Base-by-base conservation (phyloP, 2,888 invertebrate species). In the Polyommatus iphigenia region DNA sequence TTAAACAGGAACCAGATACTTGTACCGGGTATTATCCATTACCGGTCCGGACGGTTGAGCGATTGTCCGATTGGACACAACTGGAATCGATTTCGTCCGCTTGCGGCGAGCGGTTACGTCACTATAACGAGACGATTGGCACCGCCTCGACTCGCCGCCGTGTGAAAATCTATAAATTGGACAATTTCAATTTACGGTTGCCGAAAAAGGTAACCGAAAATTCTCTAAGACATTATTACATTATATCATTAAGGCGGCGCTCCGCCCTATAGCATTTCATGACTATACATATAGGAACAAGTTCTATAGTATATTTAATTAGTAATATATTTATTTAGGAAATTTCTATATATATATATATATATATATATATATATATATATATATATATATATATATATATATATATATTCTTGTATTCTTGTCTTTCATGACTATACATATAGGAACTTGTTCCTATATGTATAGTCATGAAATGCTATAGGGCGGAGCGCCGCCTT, bases 61-160 rank as follows among this genome's bases (percentile, higher is more conserved):
- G 75, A 75, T 75, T 75, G 75, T 75, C 75, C 75, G 75, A 75
- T 75, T 75, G 75, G 75, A 50, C 75, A 75, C 75, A 75, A 75
- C 54, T 24, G 24, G 29, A 75, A 75, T 75, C 50, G 75, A 75
- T 75, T 75, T 75, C 29, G 50, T 75, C 75, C 46, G 75, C 54
- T 75, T 75, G 46, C 75, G 73, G 73, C 24, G 73, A 75, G 50
- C 24, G 75, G 75, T 75, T 75, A 75, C 75, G 54, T 75, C 75
- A 54, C 73, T 73, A 73, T 72, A 62, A 13, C 67, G 67, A 67
- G 67, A 67, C 67, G 29, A 67, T 18, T 67, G 67, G 24, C 62
- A 67, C 67, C 29, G 29, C 29, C 67, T 32, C 29, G 29, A 13
- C 67, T 29, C 24, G 73, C n/a, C n/a, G n/a, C 29, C 54, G 75